Percentiles rank a stretch among this genome's conserved stretches.
Evolutionary conservation across 53 echinoderm and acorn worm species (phyloP).

Genomic region (Temnopleurus reevesii): DNA sequence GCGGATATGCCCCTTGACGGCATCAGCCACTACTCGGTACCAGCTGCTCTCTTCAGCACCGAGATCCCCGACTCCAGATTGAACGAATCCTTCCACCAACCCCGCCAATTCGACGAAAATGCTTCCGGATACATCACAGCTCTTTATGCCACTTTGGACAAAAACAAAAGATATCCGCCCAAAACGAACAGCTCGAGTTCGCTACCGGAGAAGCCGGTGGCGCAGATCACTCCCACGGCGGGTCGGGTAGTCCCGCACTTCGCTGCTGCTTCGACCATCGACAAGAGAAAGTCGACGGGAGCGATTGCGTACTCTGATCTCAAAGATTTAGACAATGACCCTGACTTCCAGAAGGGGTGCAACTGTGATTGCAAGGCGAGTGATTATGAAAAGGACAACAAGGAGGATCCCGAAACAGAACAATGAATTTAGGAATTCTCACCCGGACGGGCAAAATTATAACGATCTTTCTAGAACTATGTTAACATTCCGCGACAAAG

Average conservation of each 20-base stretch:
- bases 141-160: constrained; percentile 87
- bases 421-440: background rate
- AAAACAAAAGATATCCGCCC: constrained; percentile 54
- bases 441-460: background rate
- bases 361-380: constrained; percentile 30
- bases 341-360: constrained; percentile 25
- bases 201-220: constrained; percentile 73
- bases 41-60: constrained; percentile 50
- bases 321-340: constrained; percentile 29
- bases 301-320: constrained; percentile 50
- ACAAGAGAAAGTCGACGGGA: constrained; percentile 55
- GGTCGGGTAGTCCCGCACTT: constrained; percentile 11
- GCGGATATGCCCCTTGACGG: constrained; percentile 49
- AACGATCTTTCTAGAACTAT: background rate
- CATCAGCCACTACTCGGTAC: constrained; percentile 55
- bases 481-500: constrained; percentile 21
- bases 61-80: constrained; percentile 39
- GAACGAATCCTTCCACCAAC: constrained; percentile 21
- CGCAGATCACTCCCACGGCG: constrained; percentile 74
- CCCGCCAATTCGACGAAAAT: constrained; percentile 60
- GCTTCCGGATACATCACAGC: constrained; percentile 86
- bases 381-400: background rate
- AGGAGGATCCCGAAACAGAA: constrained; percentile 48
- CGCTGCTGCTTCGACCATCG: constrained; percentile 28
- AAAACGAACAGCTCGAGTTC: constrained; percentile 57